Evolutionary conservation across 2,797 vertebrate species (phyloP), one percentile per base, ranked within the genome.

Genomic region (Eurystomus glaucurus): DNA sequence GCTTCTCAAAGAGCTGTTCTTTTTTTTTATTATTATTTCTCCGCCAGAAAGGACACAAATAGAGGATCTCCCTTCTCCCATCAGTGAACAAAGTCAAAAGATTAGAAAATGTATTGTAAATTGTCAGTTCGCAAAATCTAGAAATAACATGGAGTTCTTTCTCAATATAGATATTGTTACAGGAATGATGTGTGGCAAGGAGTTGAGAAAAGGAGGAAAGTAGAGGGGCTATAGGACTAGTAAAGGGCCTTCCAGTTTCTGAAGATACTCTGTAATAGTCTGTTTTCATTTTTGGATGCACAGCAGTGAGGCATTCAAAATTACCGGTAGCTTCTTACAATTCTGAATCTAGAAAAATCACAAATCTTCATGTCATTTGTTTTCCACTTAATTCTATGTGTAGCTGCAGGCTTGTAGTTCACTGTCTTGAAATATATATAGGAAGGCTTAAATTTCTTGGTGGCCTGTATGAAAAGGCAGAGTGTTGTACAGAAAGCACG

Each of bases 11-110:
- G 88, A 94, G 75, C 93, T 93, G 51, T 76, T 87, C 74, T 93
- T 84, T 96, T 87, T 93, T 79, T 86, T 37, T 69, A 14, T 83
- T 48, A 66, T 96, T 90, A 72, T 91, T 95, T 96, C 41, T 80
- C 91, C 10, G 60, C 80, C 88, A 94, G 70, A 85, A 81, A 90
- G 88, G 51, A 75, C 79, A 86, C 75, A 94, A 81, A 87, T 91
- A 31, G 92, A 90, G 52, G 45, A 91, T 74, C 52, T 13, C 50
- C 37, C 75, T 95, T 95, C 57, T 93, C 84, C 74, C 95, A 93
- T 94, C 96, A 93, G 81, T 96, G 96, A 93, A 35, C 94, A 93
- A 94, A 96, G 92, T 90, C 60, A 95, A 95, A 97, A 85, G 95
- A 80, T 83, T 48, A 75, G 74, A 95, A 92, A 79, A 82, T 51